Evolutionary conservation across 2,797 vertebrate genomes (phyloP), one percentile per base, ranked within the genome.

Genomic region (Meriones psammophilus): DNA sequence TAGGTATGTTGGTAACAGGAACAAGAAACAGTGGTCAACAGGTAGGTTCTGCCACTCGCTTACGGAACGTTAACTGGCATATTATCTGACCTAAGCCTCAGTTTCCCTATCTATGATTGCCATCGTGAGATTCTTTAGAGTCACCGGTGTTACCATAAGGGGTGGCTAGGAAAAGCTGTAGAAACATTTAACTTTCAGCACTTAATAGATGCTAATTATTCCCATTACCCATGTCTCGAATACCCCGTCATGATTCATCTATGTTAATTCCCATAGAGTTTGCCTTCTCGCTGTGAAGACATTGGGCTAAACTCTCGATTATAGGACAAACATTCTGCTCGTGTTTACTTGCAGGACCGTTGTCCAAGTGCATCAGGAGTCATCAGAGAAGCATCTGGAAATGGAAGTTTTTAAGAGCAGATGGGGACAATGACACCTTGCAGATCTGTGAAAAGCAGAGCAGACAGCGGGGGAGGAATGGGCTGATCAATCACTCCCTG

Each of bases 341-440:
- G 28, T 92, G 50, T 87, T 94, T 92, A 89, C 96, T 96, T 96
- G 92, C 74, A 92, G 90, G 62, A 17, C 58, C 26, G n/a, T 77
- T 36, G 50, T 91, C 60, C 74, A 80, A 28, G 26, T 84, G 76
- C 83, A 89, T 76, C 66, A 91, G 33, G 89, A 36, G 36, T 68
- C 77, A 50, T 80, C 58, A 94, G 85, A 88, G 69, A 50, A n/a
- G 4, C 30, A 90, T 68, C 77, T 94, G 76, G 60, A 91, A 88
- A 76, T 76, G 33, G 76, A 91, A 92, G 68, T 46, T 88, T 94
- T 88, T 91, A 77, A 92, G 83, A 89, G 50, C 76, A 90, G 56
- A 60, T 83, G 80, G 76, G 94, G 77, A 62, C 71, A 89, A 93
- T 91, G 69, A 64, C 5, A 73, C 69, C 36, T 62, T 18, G 20